Base-by-base conservation (phyloP, 2,113 vertebrate species). In the Formicarius rufipectus region DNA sequence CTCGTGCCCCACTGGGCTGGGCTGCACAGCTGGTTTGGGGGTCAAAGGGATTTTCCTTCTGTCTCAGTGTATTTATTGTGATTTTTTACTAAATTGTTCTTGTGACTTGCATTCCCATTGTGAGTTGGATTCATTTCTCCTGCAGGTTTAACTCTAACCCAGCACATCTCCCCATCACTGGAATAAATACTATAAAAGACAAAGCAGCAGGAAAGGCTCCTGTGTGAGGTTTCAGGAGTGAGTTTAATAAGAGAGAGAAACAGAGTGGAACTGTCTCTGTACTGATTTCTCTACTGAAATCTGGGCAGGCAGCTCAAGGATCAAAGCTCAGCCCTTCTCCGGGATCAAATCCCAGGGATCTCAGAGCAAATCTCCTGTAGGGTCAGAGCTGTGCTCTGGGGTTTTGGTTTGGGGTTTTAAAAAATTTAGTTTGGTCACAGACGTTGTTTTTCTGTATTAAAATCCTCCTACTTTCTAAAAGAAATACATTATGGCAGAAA, bases 401-500 rank as follows among this genome's bases (percentile, higher is more conserved):
- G 1, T 18, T 75, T 74, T 56, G 60, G 16, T 2, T 72, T 67
- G 15, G 27, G 22, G 12, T 40, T 55, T 28, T 6, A 0, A 31
- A 7, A 42, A 42, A 83, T n/a, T 62, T 44, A 52, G 68, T 67
- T 83, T 63, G n/a, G 83, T 78, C 60, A 59, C 55, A 62, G 67
- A 13, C 63, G 12, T 56, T 67, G 23, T 84, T 86, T 60, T 81
- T 47, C 85, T 80, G 21, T 81, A 73, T 89, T 77, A 40, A 81
- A 91, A 89, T 33, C 6, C 63, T 87, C 39, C 67, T 84, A 14
- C 56, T 88, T 72, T 56, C 53, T 67, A 39, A 68, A 92, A 94
- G 49, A 88, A 83, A 81, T 77, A 21, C 78, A 81, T 93, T 95
- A 91, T 84, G 77, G 60, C 55, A 93, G 76, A 89, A 94, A 89